These are phyloP conservation scores for Atherinomorus stipes DNA, from an alignment of 2,113 vertebrate species.

Conservation along the genomic window DNA sequence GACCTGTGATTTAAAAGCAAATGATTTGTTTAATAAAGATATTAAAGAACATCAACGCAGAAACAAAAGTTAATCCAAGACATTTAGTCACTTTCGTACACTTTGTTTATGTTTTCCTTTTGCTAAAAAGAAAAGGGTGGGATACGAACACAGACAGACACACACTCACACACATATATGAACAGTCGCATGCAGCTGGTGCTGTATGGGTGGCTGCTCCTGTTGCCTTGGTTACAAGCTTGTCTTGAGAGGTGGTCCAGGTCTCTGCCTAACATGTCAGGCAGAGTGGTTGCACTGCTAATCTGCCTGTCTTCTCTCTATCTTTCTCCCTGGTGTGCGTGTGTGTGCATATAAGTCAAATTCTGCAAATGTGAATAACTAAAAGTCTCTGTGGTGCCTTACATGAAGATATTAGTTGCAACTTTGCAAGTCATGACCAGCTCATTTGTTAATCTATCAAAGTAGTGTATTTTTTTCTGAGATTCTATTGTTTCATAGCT, in stretches of 20 bases:
- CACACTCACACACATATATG: background rate
- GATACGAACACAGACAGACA: constrained; percentile 15
- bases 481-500: too few species aligned
- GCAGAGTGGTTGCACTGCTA: constrained; percentile 11
- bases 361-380: too few species aligned
- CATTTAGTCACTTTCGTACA: too few species aligned
- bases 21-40: too few species aligned
- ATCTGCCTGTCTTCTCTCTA: constrained; percentile 8
- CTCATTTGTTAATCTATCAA: constrained; percentile 26
- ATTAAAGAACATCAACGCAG: background rate
- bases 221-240: constrained; percentile 81
- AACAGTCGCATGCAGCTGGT: constrained; percentile 44
- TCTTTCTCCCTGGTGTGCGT: background rate
- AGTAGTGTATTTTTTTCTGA: constrained; percentile 21
- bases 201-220: constrained; percentile 66
- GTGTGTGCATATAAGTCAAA: background rate
- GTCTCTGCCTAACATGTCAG: constrained; percentile 39
- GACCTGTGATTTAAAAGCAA: background rate
- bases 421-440: constrained; percentile 24
- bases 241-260: constrained; percentile 69
- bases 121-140: too few species aligned
- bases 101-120: too few species aligned
- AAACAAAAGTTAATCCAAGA: background rate
- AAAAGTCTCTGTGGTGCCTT: background rate
- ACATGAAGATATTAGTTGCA: constrained; percentile 21